A percentile compares a stretch with the other conserved stretches of the same genome.
These are phyloP conservation scores for Phaethornis superciliosus DNA, from an alignment of 2,113 vertebrate genomes.

Conservation along the genomic window DNA sequence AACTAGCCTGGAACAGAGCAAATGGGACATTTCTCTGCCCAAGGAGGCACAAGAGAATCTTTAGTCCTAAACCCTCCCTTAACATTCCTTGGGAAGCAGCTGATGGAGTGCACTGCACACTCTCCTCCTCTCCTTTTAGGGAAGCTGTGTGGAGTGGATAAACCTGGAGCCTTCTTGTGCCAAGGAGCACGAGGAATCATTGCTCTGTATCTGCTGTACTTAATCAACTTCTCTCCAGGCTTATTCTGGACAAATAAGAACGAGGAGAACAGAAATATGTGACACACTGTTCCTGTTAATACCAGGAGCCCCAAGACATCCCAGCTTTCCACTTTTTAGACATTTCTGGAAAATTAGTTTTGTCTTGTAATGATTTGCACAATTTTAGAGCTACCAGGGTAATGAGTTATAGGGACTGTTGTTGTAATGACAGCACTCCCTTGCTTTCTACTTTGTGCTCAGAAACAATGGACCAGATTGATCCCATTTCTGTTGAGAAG, in stretches of 20 bases:
- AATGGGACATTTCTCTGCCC: neutral
- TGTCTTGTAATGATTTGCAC: neutral
- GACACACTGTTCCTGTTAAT: rapidly evolving
- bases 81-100: neutral
- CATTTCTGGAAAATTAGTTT: neutral
- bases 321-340: neutral
- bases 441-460: neutral
- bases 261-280: neutral
- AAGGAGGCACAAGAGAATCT: neutral
- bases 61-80: neutral
- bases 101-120: neutral
- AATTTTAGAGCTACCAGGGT: neutral
- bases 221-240: neutral
- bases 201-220: neutral
- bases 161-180: neutral
- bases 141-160: neutral
- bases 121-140: conserved; percentile 40
- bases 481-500: neutral
- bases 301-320: neutral
- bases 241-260: neutral
- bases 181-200: neutral
- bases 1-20: neutral
- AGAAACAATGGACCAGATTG: neutral
- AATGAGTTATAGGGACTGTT: neutral
- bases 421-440: neutral